phyloP scores from a whole-genome alignment of 2,113 vertebrate species.

The Hemiprocne comata region DNA sequence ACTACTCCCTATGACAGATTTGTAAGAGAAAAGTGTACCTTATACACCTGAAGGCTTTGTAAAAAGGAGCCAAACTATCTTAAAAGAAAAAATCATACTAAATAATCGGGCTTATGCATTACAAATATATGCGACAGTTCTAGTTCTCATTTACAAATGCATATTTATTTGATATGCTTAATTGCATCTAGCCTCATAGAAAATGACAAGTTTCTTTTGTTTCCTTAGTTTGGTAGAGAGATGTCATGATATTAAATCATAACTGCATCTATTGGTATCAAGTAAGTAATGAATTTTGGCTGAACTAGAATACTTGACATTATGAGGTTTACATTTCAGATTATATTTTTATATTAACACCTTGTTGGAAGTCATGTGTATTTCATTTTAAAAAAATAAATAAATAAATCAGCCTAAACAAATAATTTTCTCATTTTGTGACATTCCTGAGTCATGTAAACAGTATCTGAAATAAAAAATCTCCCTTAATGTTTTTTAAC shows the following conservation, averaged over 20 bases:
- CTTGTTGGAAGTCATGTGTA: background rate
- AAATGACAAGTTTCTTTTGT: background rate
- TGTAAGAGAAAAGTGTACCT: background rate
- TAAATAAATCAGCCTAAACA: background rate
- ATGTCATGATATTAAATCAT: background rate
- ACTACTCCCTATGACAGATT: background rate
- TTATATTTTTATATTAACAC: background rate
- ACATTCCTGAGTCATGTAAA: background rate
- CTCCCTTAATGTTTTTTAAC: background rate
- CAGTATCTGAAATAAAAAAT: background rate
- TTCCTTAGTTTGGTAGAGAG: background rate
- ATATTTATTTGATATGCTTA: background rate
- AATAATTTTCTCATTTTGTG: background rate
- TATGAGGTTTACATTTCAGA: constrained; percentile 11
- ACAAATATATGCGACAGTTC: background rate
- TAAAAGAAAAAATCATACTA: background rate
- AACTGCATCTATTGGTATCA: background rate
- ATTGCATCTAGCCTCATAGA: background rate
- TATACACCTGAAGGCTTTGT: background rate
- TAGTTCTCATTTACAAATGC: background rate
- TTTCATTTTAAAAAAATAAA: background rate
- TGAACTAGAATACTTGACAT: background rate
- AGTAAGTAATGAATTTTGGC: background rate
- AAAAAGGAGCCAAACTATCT: background rate
- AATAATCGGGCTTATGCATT: background rate